Evolutionary conservation across 2,113 vertebrate species (phyloP), one percentile per base, ranked within the genome.

Genomic region (Crotalus helleri): DNA sequence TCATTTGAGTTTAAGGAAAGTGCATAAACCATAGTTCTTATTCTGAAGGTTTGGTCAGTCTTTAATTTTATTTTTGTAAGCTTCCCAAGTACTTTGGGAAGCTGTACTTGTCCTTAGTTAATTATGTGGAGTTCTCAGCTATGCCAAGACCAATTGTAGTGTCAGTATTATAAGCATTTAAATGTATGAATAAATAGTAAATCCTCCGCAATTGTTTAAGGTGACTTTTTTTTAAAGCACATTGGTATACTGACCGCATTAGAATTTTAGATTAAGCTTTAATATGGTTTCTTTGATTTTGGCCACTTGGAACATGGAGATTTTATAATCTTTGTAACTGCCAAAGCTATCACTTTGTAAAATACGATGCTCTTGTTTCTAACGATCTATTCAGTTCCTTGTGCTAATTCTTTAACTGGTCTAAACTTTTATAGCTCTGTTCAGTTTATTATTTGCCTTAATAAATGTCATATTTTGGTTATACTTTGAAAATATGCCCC

Each of bases 391-490:
- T 87, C 24, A 69, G 58, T n/a, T 44, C n/a, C 10, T n/a, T 87
- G 46, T n/a, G 15, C 23, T 51, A 54, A 5, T 86, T 90, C 81
- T 26, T 87, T 54, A 61, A 33, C 13, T 91, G 51, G 11, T 9
- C 26, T 54, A 88, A 69, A 87, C 19, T 13, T 26, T 23, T 85
- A 53, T 59, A 26, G 6, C 6, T 11, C 49, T 12, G 19, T 90
- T 92, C n/a, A 39, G 1, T 29, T 89, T 46, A 44, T 85, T 69
- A 58, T 86, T 81, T 24, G 33, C 17, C 53, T 39, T 0, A 13
- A 3, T 49, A 1, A 51, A 29, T 0, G 23, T 26, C 5, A 1
- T 1, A 1, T 1, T 0, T 26, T 88, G 0, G 9, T 26, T 8
- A 0, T 0, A 4, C 24, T 33, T 58, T 0, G 0, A 90, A 85